Base-by-base conservation (phyloP, 2,113 vertebrate species). In the Gnathonemus longibarbis region DNA sequence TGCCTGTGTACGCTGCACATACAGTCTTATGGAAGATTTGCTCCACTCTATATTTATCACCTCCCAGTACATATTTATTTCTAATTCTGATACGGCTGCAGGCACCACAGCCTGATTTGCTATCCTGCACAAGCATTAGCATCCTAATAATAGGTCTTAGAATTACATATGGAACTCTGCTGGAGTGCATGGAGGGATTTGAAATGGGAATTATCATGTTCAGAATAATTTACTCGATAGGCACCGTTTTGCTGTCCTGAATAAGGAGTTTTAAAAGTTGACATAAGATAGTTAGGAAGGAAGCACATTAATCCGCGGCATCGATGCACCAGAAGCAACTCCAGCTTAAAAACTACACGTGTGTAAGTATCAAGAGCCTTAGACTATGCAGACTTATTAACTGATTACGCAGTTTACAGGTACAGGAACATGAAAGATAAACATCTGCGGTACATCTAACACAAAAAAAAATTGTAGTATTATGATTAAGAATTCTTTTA, bases 51-150 rank as follows among this genome's bases (percentile, higher is more conserved):
- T 96, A 96, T 96, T 96, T 96, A 96, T 96, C 96, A 95, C 93
- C 92, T 95, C 95, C 94, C 93, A 93, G 95, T 95, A 95, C 95
- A 96, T 96, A 96, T 96, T 96, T 96, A 96, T 96, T 96, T 96
- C 95, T 96, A 95, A 96, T 96, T 96, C 95, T 95, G 96, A 95
- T 94, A 95, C 94, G 95, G 94, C 96, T 94, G 94, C 94, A 93
- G 95, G 96, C 96, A 93, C 93, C 90, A 94, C 94, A 92, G 94
- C 56, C 35, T 95, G 96, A 96, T 96, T 95, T 92, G 93, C 95
- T 95, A 95, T 95, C 94, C 94, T 95, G 95, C 93, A 94, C 94
- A 90, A 92, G 95, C 94, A 96, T 96, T 96, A 96, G 94, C 93
- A 92, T 93, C 91, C 92, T 94, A 93, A 95, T 95, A 96, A 96